phyloP scores from a whole-genome alignment of 2,113 vertebrate species.

The Chinchilla lanigera region DNA sequence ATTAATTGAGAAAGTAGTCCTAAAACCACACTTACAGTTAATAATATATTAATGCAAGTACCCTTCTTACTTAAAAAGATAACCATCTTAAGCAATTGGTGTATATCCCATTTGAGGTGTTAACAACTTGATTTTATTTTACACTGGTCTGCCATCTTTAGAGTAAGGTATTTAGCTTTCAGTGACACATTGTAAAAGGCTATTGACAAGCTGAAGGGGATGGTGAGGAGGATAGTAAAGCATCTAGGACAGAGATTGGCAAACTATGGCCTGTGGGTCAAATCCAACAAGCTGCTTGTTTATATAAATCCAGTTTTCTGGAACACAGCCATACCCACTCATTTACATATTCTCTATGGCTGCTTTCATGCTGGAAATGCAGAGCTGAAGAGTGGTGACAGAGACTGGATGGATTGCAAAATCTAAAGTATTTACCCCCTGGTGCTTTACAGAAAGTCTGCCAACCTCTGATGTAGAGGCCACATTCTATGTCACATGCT shows the following conservation, averaged over 20 bases:
- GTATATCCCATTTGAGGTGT: background rate
- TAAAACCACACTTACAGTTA: background rate
- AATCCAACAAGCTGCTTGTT: background rate
- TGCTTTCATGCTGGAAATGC: background rate
- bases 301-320: background rate
- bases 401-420: background rate
- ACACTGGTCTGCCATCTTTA: background rate
- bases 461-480: background rate
- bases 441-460: background rate
- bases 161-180: background rate
- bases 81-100: background rate
- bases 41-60: background rate
- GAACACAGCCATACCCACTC: background rate
- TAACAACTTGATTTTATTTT: background rate
- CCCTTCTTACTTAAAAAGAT: background rate
- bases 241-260: background rate
- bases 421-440: background rate
- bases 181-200: background rate
- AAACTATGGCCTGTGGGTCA: background rate
- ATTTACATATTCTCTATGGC: background rate
- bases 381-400: constrained; percentile 20
- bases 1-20: background rate
- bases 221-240: background rate
- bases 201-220: background rate
- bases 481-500: background rate